A percentile compares a stretch with the other conserved stretches of the same genome.
These are phyloP conservation scores for Labeo catla DNA, from an alignment of 2,113 vertebrate genomes.

Conservation along the genomic window DNA sequence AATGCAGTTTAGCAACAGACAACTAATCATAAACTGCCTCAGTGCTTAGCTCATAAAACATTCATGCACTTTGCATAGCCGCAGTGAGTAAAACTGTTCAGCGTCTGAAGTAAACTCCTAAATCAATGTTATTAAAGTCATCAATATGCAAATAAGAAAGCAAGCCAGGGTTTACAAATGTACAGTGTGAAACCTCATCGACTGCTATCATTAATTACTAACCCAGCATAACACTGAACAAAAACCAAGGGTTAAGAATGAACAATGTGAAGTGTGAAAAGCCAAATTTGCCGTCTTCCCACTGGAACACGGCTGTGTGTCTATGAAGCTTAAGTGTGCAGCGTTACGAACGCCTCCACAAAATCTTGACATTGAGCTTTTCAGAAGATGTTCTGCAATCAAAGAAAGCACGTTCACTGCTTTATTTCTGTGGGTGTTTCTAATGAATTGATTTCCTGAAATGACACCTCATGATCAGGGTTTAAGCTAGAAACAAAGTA, in stretches of 20 bases:
- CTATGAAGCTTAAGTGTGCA: neutral
- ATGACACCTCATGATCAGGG: neutral
- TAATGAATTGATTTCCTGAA: neutral
- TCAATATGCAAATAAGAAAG: neutral
- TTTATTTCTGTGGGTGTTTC: constrained; percentile 3
- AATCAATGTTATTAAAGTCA: constrained; percentile 6
- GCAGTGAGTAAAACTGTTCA: neutral
- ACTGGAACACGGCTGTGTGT: neutral
- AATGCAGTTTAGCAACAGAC: neutral
- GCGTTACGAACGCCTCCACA: neutral
- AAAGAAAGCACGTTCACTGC: neutral
- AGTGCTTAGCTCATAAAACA: neutral
- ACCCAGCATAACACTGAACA: neutral
- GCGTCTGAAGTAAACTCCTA: neutral
- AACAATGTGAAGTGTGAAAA: neutral
- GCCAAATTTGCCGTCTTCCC: neutral
- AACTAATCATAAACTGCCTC: neutral
- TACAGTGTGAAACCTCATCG: neutral
- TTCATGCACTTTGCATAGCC: neutral
- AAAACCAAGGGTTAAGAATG: neutral
- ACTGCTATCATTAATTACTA: neutral
- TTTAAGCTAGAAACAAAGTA: neutral
- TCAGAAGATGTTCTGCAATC: constrained; percentile 20
- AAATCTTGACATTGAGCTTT: neutral
- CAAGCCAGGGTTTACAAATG: neutral